Evolutionary conservation across 2,888 invertebrate species (phyloP).

Genomic region (Heteromyza rotundicornis): DNA sequence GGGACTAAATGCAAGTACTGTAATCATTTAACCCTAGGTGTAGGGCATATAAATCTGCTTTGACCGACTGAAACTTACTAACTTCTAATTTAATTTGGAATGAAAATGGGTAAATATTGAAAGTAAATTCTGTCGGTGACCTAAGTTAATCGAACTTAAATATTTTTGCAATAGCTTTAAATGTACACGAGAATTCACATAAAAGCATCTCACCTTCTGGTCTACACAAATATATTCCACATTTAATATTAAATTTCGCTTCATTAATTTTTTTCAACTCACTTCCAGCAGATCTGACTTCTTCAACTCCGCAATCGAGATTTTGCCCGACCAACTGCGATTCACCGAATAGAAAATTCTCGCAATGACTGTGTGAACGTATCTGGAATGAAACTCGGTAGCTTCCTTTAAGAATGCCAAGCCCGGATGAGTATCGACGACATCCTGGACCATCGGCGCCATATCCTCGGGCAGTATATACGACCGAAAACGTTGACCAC

Average conservation of each 20-base stretch:
- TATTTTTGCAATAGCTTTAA: not conserved
- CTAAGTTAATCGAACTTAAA: too few species aligned
- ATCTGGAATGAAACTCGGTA: conserved; percentile 97
- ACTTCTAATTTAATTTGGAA: too few species aligned
- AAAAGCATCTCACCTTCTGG: too few species aligned
- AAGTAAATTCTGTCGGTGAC: too few species aligned
- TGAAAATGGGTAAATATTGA: too few species aligned
- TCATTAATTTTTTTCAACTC: too few species aligned
- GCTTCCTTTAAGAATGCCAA: conserved; percentile 96
- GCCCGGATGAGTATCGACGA: conserved; percentile 98
- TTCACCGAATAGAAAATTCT: conserved; percentile 97
- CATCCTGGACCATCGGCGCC: conserved; percentile 92
- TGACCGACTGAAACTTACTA: too few species aligned
- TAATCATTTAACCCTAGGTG: too few species aligned
- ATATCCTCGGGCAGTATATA: conserved; percentile 86
- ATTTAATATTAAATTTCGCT: too few species aligned
- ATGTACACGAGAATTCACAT: too few species aligned
- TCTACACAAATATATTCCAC: not conserved
- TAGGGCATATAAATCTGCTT: too few species aligned
- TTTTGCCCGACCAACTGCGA: conserved; percentile 94
- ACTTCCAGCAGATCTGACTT: conserved; percentile 86
- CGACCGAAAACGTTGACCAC: conserved; percentile 66
- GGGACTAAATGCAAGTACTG: too few species aligned
- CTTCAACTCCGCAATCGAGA: conserved; percentile 86
- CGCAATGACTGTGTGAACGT: conserved; percentile 97